A percentile compares a stretch with the other conserved stretches of the same genome.
phyloP scores from a whole-genome alignment of 1,140 invertebrate species.

The Myzus persicae region DNA sequence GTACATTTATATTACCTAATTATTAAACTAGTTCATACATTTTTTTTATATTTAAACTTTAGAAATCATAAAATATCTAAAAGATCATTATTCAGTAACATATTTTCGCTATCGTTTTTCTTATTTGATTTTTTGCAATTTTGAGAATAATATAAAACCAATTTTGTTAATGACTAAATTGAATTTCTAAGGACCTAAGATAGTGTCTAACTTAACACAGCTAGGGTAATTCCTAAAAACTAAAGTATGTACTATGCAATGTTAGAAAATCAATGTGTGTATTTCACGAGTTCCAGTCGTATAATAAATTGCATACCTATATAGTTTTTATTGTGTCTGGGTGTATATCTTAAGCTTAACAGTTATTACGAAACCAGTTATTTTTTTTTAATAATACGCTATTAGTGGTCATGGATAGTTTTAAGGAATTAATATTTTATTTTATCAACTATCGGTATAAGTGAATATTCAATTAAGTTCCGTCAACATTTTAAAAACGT shows the following conservation, averaged over 20 bases:
- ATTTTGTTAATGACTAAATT: no score
- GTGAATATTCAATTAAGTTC: neutral
- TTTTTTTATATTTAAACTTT: no score
- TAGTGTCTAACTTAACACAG: neutral
- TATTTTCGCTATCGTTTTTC: no score
- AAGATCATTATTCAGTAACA: no score
- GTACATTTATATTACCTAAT: no score
- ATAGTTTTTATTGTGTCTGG: neutral
- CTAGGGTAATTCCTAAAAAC: neutral
- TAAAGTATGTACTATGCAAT: neutral
- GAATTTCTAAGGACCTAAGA: neutral
- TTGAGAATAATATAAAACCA: no score
- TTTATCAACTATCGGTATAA: neutral
- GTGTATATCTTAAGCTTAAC: neutral
- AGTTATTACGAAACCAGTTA: neutral
- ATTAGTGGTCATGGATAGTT: neutral
- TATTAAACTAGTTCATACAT: no score
- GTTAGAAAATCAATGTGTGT: neutral
- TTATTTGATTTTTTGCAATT: no score
- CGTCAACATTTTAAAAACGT: neutral
- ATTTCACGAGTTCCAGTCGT: neutral
- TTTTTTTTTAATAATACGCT: neutral
- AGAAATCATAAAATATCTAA: no score
- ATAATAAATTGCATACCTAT: neutral
- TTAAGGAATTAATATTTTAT: neutral